phyloP scores from a whole-genome alignment of 2,113 vertebrate species.

The Cyrtonyx montezumae region DNA sequence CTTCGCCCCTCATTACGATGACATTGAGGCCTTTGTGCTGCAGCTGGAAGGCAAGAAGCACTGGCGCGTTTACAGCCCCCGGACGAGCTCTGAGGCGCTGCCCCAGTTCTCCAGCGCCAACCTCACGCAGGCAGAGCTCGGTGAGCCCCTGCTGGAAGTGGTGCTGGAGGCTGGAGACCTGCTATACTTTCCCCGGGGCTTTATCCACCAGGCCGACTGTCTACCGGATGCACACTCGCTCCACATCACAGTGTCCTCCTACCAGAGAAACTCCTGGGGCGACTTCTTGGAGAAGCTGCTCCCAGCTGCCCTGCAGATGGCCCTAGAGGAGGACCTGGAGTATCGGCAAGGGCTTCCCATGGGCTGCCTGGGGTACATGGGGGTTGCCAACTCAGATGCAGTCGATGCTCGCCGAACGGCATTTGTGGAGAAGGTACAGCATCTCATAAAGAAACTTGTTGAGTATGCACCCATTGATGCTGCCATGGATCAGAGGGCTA shows the following conservation, averaged over 20 bases:
- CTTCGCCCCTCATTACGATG: slow-evolving; percentile 97
- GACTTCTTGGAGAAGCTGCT: slow-evolving; percentile 90
- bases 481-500: slow-evolving; percentile 93
- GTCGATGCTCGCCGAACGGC: slow-evolving; percentile 79
- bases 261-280: slow-evolving; percentile 95
- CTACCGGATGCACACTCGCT: slow-evolving; percentile 88
- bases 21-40: slow-evolving; percentile 96
- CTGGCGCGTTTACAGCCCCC: slow-evolving; percentile 93
- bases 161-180: slow-evolving; percentile 92
- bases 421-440: slow-evolving; percentile 84
- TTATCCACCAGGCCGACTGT: slow-evolving; percentile 93
- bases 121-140: slow-evolving; percentile 85
- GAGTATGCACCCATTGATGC: slow-evolving; percentile 90
- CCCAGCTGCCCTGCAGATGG: slow-evolving; percentile 89
- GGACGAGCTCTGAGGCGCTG: slow-evolving; percentile 70
- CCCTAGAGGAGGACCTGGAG: slow-evolving; percentile 92
- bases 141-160: slow-evolving; percentile 87
- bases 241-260: slow-evolving; percentile 94
- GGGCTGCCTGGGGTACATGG: slow-evolving; percentile 92
- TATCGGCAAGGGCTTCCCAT: slow-evolving; percentile 91
- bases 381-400: slow-evolving; percentile 88
- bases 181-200: slow-evolving; percentile 95
- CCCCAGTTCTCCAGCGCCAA: slow-evolving; percentile 81
- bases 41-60: slow-evolving; percentile 96
- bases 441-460: slow-evolving; percentile 84